Base-by-base conservation (phyloP, 2,888 invertebrate species). In the Clunio marinus region DNA sequence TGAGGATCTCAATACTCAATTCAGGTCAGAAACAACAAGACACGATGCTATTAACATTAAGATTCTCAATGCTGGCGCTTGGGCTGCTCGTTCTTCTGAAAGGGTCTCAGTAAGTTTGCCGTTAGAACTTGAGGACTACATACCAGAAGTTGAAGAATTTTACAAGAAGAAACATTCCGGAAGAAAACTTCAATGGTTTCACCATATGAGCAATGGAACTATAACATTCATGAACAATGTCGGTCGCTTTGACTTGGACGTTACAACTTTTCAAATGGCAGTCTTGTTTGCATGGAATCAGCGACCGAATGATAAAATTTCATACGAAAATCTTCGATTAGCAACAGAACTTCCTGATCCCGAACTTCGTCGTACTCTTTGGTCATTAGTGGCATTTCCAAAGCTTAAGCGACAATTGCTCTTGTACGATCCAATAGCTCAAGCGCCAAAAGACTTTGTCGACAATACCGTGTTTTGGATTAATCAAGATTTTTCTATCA, bases 241-340 rank as follows among this genome's bases (percentile, higher is more conserved):
- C 68, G 98, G 96, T 1, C 88, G 92, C 73, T 99, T 93, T 80
- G 99, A 99, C 80, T 83, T 99, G 73, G 99, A 99, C 77, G 97
- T 99, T 4, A 99, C 98, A 13, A 98, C 99, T 25, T 98, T 98
- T 80, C 99, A 99, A 86, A 97, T 99, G 97, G 96, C 97, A 41
- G 97, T 99, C 15, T 81, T 99, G 51, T 98, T 97, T 81, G 95
- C 96, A 15, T 99, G 97, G 97, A 99, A 99, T 82, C 96, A 97
- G 77, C 84, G 97, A 71, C 94, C 94, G 1, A 81, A 87, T 73
- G 96, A 97, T 75, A 91, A 87, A 79, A 89, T 99, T 70, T 89
- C 93, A n/a, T 96, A 96, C 75, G 99, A 99, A 80, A 96, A 96
- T 81, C 83, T 99, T 70, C 85, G 94, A 74, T 82, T 99, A 72